Conservation (phyloP, 2,888 invertebrate species). For the Drosophila anomalata region DNA sequence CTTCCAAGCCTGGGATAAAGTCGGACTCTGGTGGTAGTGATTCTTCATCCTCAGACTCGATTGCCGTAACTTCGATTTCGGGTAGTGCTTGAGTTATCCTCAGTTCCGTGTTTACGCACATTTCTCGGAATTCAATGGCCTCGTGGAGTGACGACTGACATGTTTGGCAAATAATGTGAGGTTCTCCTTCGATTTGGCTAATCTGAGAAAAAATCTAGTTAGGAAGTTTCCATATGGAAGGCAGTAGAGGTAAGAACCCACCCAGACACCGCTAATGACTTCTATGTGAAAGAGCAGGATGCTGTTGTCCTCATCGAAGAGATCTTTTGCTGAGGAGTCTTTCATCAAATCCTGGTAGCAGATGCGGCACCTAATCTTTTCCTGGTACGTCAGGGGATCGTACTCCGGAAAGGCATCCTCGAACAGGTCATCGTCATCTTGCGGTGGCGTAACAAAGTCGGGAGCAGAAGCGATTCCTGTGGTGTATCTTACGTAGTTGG, state of each 20-base stretch:
- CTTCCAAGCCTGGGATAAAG: conserved; percentile 1
- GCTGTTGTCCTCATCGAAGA: conserved; percentile 49
- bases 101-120: conserved; percentile 55
- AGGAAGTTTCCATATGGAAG: too few relatives aligned
- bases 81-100: conserved; percentile 4
- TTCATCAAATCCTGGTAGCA: conserved; percentile 32
- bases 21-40: background rate
- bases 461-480: conserved; percentile 28
- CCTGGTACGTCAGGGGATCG: conserved; percentile 51
- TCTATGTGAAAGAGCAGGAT: conserved; percentile 63
- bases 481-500: conserved; percentile 7
- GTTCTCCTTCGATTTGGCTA: conserved; percentile 12
- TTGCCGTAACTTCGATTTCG: background rate
- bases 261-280: conserved; percentile 70
- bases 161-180: conserved; percentile 40
- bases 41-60: background rate
- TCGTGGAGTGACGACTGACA: conserved; percentile 33
- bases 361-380: conserved; percentile 50
- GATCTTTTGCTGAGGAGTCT: conserved; percentile 43
- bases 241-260: conserved; percentile 6
- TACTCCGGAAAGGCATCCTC: background rate
- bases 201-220: conserved; percentile 33
- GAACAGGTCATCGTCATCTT: background rate
- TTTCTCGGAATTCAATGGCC: conserved; percentile 60
- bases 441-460: conserved; percentile 11